Evolutionary conservation across 2,888 invertebrate species (phyloP), one percentile per base, ranked within the genome.

Genomic region (Amblyjoppa proteus): DNA sequence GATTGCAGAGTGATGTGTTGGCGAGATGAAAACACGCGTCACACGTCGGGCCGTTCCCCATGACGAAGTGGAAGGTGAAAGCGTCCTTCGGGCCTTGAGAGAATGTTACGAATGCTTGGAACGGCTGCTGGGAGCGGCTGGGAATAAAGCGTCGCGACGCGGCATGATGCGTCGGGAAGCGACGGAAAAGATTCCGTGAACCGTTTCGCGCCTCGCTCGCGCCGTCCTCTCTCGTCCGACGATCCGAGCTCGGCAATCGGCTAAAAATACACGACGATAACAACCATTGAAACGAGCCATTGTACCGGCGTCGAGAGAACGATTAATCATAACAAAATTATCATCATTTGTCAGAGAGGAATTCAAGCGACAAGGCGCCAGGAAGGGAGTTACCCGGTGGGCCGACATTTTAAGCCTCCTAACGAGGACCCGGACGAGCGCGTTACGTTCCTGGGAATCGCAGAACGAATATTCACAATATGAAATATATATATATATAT

Each of bases 1-100:
- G 68, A 31, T 70, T 69, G 83, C 53, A 53, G 77, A 83, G 74
- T 83, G 86, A 86, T 86, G 83, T 83, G 83, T 86, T 20, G 68
- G 51, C 83, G 80, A 71, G 83, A 83, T 80, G 73, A 69, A 49
- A 75, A 28, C 28, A 20, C 66, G 16, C 69, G 41, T 49, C 49
- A 28, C 38, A 25, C 28, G 31, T 53, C 34, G 16, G 28, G 34
- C 16, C 25, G 45, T 49, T 13, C 28, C 61, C 20, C 69, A 45
- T 58, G 79, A 66, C 34, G 31, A 66, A 31, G 56, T 68, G 31
- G 74, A 58, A 76, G 73, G 71, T 79, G 74, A 79, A 80, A 80
- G 77, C 77, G 83, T 83, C 74, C 74, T 81, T 75, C 61, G 70
- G 77, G 53, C 41, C 11, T 64, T 34, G 41, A 11, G 74, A 74